Evolutionary conservation across 2,888 invertebrate species (phyloP).

Genomic region (Drosophila melanosoma): DNA sequence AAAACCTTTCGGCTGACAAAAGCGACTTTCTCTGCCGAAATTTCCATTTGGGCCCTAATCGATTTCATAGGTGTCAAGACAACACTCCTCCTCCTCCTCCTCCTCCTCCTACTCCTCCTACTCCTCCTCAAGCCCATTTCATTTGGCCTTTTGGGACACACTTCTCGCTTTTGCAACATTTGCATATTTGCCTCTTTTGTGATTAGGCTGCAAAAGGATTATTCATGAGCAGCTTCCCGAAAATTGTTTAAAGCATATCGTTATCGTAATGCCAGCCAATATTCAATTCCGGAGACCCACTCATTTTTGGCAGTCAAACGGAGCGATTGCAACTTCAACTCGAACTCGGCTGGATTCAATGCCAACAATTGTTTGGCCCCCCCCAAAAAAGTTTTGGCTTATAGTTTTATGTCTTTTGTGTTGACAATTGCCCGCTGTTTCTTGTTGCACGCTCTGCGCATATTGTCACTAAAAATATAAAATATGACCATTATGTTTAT

Average conservation of each 20-base stretch:
- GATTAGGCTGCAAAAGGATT: conserved; percentile 63
- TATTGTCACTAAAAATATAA: conserved; percentile 68
- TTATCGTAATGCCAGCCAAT: conserved; percentile 53
- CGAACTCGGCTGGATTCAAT: conserved; percentile 36
- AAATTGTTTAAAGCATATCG: conserved; percentile 54
- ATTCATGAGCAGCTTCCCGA: conserved; percentile 66
- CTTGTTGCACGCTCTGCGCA: conserved; percentile 52
- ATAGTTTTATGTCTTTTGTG: conserved; percentile 52
- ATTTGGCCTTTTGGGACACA: conserved; percentile 57
- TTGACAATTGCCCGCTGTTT: conserved; percentile 79
- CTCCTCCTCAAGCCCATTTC: conserved; percentile 27
- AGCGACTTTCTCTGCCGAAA: conserved; percentile 1
- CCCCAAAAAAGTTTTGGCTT: conserved; percentile 36
- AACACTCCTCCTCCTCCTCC: not conserved
- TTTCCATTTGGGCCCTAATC: conserved; percentile 57
- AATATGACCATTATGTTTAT: conserved; percentile 79
- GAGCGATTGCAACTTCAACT: conserved; percentile 6
- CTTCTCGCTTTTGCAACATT: conserved; percentile 42
- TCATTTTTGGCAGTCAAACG: conserved; percentile 42
- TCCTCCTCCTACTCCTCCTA: not conserved
- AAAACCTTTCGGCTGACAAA: conserved; percentile 19
- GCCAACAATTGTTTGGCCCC: conserved; percentile 53
- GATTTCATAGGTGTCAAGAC: conserved; percentile 77
- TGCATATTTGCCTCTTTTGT: conserved; percentile 61
- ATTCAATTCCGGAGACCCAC: conserved; percentile 26